Base-by-base conservation (phyloP, 2,888 invertebrate species). In the Salticus scenicus region DNA sequence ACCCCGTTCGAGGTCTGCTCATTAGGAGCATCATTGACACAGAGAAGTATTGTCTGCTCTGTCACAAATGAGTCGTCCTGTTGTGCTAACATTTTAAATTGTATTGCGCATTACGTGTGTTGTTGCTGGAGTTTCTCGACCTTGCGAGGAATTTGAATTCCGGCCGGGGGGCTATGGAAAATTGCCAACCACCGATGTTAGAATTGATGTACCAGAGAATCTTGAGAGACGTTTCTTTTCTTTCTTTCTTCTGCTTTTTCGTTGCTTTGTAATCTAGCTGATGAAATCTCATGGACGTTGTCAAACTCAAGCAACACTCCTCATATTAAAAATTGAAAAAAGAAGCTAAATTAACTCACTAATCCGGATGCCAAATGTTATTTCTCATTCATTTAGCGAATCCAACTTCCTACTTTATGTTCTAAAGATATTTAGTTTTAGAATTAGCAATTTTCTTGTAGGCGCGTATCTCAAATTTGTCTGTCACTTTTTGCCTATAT, bases 1-100 rank as follows among this genome's bases (percentile, higher is more conserved):
- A 57, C 57, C 57, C 24, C 57, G 24, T 24, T 57, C 57, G 57
- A 57, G 57, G 57, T 57, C 57, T 57, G 12, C 57, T 57, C 57
- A 57, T 57, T 57, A 57, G 57, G 57, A 57, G 20, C 57, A 57
- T 24, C 20, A 24, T 47, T 17, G 17, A 14, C 17, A 47, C 47
- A 17, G 47, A 1, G 57, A 57, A 7, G 20, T 24, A 24, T 57
- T 57, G 57, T 57, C 20, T 57, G 37, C 37, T 37, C 37, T 37
- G 37, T 24, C 57, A 4, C 24, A 1, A 17, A 47, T 5, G 17
- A 17, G 24, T 24, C 12, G 24, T 24, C 24, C 24, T 24, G 24
- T 24, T 57, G 57, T 24, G 57, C 7, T 24, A 57, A 24, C 24
- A 24, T 24, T 47, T 47, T 12, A 17, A 2, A 37, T 10, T 37